phyloP scores from a whole-genome alignment of 2,797 vertebrate species.

The Lepilemur ruficaudatus region DNA sequence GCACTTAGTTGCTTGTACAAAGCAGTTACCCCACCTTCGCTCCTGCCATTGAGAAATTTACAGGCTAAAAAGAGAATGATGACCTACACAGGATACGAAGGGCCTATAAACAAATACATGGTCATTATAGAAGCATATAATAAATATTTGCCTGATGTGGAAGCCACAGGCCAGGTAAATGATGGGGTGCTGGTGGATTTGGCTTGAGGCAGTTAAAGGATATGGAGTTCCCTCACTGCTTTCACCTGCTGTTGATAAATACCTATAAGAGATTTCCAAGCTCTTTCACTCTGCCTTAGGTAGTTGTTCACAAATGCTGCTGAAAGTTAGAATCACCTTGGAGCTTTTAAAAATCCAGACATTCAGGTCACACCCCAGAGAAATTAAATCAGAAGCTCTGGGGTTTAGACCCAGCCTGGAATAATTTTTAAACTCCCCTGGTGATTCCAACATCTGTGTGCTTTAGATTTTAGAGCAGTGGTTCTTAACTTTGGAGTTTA shows the following conservation, averaged over 20 bases:
- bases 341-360: neutral
- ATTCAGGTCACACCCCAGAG: neutral
- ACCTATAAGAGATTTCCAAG: neutral
- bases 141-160: neutral
- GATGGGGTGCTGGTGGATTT: neutral
- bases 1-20: neutral
- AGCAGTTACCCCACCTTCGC: neutral
- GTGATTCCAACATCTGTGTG: neutral
- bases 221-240: neutral
- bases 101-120: conserved; percentile 11
- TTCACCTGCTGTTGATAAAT: neutral
- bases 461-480: neutral
- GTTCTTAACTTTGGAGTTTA: neutral
- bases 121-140: conserved; percentile 16
- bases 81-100: conserved; percentile 18
- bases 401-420: neutral
- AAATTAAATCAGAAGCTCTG: neutral
- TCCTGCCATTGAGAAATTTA: neutral
- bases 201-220: neutral
- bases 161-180: conserved; percentile 7
- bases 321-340: neutral
- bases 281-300: neutral
- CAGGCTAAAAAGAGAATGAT: neutral
- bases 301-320: neutral
- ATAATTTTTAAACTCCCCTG: neutral